Base-by-base conservation (phyloP, 2,888 invertebrate genomes). In the Molanna angustata region DNA sequence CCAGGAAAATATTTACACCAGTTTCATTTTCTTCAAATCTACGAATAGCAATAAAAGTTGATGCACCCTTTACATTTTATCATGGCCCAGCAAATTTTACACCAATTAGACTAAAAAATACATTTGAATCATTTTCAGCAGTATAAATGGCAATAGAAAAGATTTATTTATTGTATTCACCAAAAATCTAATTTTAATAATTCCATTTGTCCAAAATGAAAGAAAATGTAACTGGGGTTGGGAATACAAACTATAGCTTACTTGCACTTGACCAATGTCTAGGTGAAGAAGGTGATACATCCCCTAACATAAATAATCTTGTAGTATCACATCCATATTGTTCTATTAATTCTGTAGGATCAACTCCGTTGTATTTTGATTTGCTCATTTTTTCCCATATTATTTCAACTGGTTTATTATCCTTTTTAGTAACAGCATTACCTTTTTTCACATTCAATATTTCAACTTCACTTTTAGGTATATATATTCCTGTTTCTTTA, bases 341-440 rank as follows among this genome's bases (percentile, higher is more conserved):
- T 1, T 78, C 67, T 49, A 98, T 78, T 67, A 97, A 81, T 48
- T 85, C 83, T 61, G 84, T 79, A 9, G 97, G 98, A 71, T 94
- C 91, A n/a, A 94, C 88, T 0, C 99, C 99, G 73, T 99, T 99
- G 61, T 85, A 76, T 70, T 98, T 99, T 0, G 98, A 98, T 75
- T 99, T 99, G 63, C 96, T 96, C 99, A 99, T 99, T 79, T 99
- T 99, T 67, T 99, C 98, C 93, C 94, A 98, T 20, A 82, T 74
- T 57, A 84, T 80, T 9, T 79, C 70, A 0, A 98, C 85, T 6
- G 80, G 71, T 60, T 84, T 80, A 19, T 85, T 83, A 1, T 86
- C 86, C 2, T 62, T 71, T 65, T 80, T 85, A 17, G 82, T 76
- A 6, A 80, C 64, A 0, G 80, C 84, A 63, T 78, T 80, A 63